Evolutionary conservation across 2,797 vertebrate species (phyloP), one percentile per base, ranked within the genome.

Genomic region (Coregonus ussuriensis): DNA sequence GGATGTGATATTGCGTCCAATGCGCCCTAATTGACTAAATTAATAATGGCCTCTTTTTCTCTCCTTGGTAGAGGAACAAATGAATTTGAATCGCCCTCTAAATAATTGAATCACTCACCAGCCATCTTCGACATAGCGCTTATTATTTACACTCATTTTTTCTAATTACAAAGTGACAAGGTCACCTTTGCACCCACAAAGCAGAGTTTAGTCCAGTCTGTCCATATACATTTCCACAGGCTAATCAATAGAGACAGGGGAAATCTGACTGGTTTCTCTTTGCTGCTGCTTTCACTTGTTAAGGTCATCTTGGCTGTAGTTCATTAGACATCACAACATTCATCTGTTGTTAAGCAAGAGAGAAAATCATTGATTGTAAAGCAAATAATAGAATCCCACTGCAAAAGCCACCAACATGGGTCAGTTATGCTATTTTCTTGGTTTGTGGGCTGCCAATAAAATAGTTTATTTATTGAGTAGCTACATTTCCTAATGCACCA

Each of bases 1-100:
- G 83, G 79, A 84, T 79, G 83, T 76, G 83, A 89, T 94, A 94
- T 91, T 93, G 87, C 93, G 91, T 94, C 93, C 91, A 91, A 90
- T 91, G 84, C 89, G 86, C 67, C 90, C 86, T 94, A 95, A 94
- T 93, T 94, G 87, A 83, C 91, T 93, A 92, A 94, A 94, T 95
- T 94, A 95, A 94, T 93, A 93, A 93, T 76, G 79, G 63, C 35
- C 74, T 73, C 79, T 88, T 75, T 65, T 18, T 72, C 77, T 89
- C 89, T 89, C 72, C 71, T 78, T 91, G 75, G 80, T 88, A 3
- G 74, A 91, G 85, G 85, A 87, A 91, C 80, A 93, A 93, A 90
- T 92, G 79, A 89, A 91, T 93, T 88, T 85, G 81, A 91, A 92
- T 90, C 56, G 77, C 81, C 88, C 90, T 91, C 88, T 86, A 74